Percentiles rank a stretch among this genome's conserved stretches.
Conservation (phyloP, 64 coral and sea anemone species). For the Platygyra sinensis region DNA sequence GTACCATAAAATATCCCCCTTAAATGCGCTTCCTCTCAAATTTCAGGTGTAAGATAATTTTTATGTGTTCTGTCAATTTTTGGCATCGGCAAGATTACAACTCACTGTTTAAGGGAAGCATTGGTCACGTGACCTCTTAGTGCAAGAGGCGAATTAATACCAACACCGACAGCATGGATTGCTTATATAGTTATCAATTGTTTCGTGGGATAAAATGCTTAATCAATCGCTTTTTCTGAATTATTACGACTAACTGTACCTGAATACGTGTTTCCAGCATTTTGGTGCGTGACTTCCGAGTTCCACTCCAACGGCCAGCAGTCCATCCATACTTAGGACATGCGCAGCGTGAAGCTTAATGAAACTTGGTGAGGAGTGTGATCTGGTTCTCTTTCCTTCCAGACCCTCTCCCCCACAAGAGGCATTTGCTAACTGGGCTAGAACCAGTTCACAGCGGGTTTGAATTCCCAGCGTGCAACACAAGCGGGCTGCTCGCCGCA, state of each 20-base stretch:
- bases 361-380: constrained; percentile 2
- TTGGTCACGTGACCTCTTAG: too few species aligned
- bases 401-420: constrained; percentile 83
- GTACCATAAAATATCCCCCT: too few species aligned
- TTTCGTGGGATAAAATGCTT: too few species aligned
- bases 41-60: too few species aligned
- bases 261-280: constrained; percentile 99
- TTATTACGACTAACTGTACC: constrained; percentile 23
- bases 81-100: too few species aligned
- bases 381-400: constrained; percentile 56
- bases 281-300: constrained; percentile 95
- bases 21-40: too few species aligned
- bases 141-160: too few species aligned
- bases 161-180: too few species aligned
- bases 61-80: too few species aligned
- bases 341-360: constrained; percentile 96
- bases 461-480: constrained; percentile 96
- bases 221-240: background rate
- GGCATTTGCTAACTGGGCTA: constrained; percentile 90
- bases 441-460: constrained; percentile 90
- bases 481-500: constrained; percentile 83
- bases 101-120: too few species aligned
- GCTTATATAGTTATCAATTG: too few species aligned
- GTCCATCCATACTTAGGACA: constrained; percentile 95
- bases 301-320: constrained; percentile 93